Conservation (phyloP, 2,888 invertebrate genomes). For the Drosophila pegasa region DNA sequence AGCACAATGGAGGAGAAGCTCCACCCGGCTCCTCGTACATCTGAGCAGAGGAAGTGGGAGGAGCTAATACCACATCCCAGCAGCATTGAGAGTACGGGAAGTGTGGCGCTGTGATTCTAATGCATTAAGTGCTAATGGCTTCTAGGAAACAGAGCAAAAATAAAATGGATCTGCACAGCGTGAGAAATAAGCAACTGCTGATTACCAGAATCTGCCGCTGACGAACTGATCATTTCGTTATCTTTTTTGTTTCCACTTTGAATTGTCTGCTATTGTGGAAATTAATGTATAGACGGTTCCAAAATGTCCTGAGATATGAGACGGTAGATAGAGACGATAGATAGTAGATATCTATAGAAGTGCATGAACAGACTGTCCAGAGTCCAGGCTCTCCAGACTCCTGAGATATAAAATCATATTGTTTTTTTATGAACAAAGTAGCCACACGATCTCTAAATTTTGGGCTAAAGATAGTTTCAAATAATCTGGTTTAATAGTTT, state of each 20-base stretch:
- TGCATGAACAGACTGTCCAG: neutral
- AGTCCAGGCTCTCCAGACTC: neutral
- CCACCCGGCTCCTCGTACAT: constrained; percentile 1
- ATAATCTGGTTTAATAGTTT: too few relatives aligned
- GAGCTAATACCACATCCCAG: constrained; percentile 29
- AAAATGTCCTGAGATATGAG: neutral
- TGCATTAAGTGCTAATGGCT: constrained; percentile 55
- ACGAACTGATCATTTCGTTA: constrained; percentile 1
- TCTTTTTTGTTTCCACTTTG: neutral
- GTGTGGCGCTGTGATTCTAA: constrained; percentile 45
- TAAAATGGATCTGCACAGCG: constrained; percentile 26
- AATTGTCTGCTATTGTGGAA: neutral
- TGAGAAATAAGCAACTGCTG: constrained; percentile 31
- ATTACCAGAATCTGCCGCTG: constrained; percentile 12
- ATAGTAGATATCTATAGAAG: too few relatives aligned
- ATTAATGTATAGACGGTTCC: neutral
- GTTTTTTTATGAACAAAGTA: neutral
- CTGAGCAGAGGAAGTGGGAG: constrained; percentile 51
- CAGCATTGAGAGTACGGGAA: constrained; percentile 32
- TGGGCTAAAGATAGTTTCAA: neutral
- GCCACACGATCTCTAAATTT: neutral
- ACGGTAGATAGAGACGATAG: too few relatives aligned
- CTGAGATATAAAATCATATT: neutral
- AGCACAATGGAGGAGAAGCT: constrained; percentile 42
- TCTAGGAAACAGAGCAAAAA: constrained; percentile 38